A percentile compares a stretch with the other conserved stretches of the same genome.
These are phyloP conservation scores for Pangasius larnaudii DNA, from an alignment of 2,797 vertebrate species.

Conservation along the genomic window DNA sequence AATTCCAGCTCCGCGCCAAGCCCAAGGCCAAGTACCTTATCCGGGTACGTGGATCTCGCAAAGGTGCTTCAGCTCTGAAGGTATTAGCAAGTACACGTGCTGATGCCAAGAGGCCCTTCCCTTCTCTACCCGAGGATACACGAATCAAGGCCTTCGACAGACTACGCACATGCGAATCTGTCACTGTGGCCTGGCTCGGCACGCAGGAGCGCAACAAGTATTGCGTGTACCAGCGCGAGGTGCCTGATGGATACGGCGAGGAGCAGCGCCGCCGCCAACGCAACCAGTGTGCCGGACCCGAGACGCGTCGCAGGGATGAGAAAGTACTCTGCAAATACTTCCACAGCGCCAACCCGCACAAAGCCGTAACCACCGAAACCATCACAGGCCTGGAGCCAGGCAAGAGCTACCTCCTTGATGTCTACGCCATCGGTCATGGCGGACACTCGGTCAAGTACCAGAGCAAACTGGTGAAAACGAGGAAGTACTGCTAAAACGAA, in stretches of 20 bases:
- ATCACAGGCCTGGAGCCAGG: slow-evolving; percentile 89
- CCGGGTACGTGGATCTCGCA: slow-evolving; percentile 89
- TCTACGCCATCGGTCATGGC: slow-evolving; percentile 93
- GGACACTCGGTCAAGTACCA: slow-evolving; percentile 97
- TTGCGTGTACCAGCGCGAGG: slow-evolving; percentile 94
- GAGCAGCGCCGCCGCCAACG: slow-evolving; percentile 90
- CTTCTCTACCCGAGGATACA: slow-evolving; percentile 92
- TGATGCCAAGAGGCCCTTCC: slow-evolving; percentile 90
- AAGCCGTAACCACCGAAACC: slow-evolving; percentile 96
- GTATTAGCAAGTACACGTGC: slow-evolving; percentile 88
- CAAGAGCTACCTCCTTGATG: slow-evolving; percentile 95
- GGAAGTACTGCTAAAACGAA: slow-evolving; percentile 90
- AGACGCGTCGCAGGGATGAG: slow-evolving; percentile 90
- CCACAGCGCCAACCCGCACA: slow-evolving; percentile 94
- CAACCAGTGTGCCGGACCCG: slow-evolving; percentile 93
- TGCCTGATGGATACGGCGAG: slow-evolving; percentile 84
- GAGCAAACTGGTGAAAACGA: slow-evolving; percentile 98
- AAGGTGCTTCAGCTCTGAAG: slow-evolving; percentile 90
- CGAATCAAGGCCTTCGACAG: slow-evolving; percentile 97
- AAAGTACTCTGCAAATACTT: slow-evolving; percentile 99
- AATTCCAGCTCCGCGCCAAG: slow-evolving; percentile 93
- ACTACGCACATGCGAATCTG: slow-evolving; percentile 92
- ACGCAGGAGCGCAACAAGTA: slow-evolving; percentile 97
- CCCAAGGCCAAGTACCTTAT: slow-evolving; percentile 95
- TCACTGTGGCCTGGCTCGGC: slow-evolving; percentile 95